Conservation (phyloP, 2,797 vertebrate genomes). For the Pelobates cultripes region DNA sequence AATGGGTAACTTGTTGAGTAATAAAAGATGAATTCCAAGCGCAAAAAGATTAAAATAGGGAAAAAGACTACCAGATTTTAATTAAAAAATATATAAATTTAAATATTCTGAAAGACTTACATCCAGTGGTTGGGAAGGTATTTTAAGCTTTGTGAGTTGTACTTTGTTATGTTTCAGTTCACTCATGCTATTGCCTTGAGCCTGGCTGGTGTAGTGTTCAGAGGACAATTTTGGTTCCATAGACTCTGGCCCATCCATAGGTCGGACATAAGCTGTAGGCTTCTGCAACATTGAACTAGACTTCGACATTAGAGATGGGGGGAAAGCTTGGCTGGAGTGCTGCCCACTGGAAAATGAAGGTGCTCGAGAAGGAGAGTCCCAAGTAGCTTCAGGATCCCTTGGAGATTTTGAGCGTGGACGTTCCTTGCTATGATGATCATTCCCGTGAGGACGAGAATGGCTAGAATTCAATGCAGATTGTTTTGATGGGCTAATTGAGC, state of each 20-base stretch:
- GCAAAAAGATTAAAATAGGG: too few species aligned
- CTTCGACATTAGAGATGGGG: slow-evolving; percentile 94
- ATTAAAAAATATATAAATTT: background rate
- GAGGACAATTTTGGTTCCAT: slow-evolving; percentile 91
- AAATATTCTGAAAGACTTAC: slow-evolving; percentile 69
- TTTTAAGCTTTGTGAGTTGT: slow-evolving; percentile 95
- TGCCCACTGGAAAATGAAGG: slow-evolving; percentile 89
- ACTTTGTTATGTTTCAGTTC: slow-evolving; percentile 96
- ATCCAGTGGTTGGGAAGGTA: slow-evolving; percentile 91
- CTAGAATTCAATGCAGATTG: slow-evolving; percentile 79
- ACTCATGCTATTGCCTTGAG: slow-evolving; percentile 82
- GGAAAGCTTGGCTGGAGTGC: slow-evolving; percentile 91
- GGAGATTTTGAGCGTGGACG: slow-evolving; percentile 93
- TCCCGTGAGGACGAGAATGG: slow-evolving; percentile 84
- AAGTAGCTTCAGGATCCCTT: slow-evolving; percentile 90
- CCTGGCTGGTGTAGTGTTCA: slow-evolving; percentile 87
- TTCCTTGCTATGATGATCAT: slow-evolving; percentile 91
- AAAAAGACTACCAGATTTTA: too few species aligned
- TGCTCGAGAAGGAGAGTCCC: slow-evolving; percentile 95
- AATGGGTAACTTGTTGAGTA: too few species aligned
- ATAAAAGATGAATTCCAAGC: too few species aligned
- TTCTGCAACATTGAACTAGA: slow-evolving; percentile 95
- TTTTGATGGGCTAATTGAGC: slow-evolving; percentile 85
- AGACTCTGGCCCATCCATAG: slow-evolving; percentile 98
- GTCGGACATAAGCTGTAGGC: slow-evolving; percentile 97